These are phyloP conservation scores for Microtus montanus DNA, from an alignment of 2,113 vertebrate species.

Conservation along the genomic window DNA sequence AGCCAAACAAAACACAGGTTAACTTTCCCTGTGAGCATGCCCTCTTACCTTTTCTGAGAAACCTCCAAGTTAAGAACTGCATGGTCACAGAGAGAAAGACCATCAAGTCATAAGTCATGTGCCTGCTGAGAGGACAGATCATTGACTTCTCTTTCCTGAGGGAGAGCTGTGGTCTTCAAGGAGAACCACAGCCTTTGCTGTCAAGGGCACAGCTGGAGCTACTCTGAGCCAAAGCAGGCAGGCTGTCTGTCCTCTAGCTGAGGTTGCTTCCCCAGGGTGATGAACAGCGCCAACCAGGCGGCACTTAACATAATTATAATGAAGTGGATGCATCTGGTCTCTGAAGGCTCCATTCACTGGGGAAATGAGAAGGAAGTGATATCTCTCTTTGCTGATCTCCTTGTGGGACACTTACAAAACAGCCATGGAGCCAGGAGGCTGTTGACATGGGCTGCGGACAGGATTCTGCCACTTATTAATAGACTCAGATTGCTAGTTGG, in stretches of 20 bases:
- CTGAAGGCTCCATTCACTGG: slow-evolving; percentile 61
- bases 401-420: neutral
- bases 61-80: neutral
- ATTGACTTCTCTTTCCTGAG: neutral
- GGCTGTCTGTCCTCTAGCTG: neutral
- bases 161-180: neutral
- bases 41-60: neutral
- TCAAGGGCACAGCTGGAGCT: slow-evolving; percentile 60
- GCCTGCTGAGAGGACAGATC: neutral
- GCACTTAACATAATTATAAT: slow-evolving; percentile 69
- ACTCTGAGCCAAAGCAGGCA: neutral
- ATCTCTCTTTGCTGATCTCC: slow-evolving; percentile 35
- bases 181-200: neutral
- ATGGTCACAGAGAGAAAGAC: neutral
- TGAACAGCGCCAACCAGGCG: slow-evolving; percentile 55
- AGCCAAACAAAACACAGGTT: neutral
- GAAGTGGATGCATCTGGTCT: slow-evolving; percentile 67
- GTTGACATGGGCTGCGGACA: neutral
- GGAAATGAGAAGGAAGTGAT: slow-evolving; percentile 59
- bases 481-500: neutral
- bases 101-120: neutral
- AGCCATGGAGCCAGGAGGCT: slow-evolving; percentile 15
- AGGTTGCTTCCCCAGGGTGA: slow-evolving; percentile 38
- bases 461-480: neutral
- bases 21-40: neutral